Conservation (phyloP, 2,797 vertebrate genomes). For the Platalea minor region DNA sequence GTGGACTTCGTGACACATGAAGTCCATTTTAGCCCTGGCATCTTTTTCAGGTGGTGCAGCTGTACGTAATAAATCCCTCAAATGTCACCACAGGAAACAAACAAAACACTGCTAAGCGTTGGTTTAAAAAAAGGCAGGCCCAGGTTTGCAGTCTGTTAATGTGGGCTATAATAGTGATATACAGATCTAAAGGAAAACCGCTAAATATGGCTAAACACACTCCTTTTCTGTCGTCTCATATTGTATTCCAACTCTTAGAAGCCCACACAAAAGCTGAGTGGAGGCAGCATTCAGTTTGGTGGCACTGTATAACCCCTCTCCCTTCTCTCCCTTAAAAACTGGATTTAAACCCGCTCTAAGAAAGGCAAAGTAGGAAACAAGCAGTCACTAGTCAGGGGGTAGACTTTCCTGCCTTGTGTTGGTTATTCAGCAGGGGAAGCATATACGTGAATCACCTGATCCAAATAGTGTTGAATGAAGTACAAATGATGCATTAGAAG, state of each 20-base stretch:
- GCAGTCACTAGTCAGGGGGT: not conserved
- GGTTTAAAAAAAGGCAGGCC: not conserved
- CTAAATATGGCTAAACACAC: not conserved
- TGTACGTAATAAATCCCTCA: not conserved
- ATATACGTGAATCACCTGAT: not conserved
- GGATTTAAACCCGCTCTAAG: not conserved
- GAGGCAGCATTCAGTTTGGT: not conserved
- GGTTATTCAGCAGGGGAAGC: not conserved
- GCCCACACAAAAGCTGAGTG: not conserved
- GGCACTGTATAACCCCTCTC: not conserved
- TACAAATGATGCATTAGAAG: accelerated
- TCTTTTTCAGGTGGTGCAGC: not conserved
- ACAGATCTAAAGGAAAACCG: not conserved
- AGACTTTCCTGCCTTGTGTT: not conserved
- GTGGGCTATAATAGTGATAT: not conserved
- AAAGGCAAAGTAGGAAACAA: not conserved
- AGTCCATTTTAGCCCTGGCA: not conserved
- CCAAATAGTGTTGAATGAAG: not conserved
- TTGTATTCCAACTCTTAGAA: not conserved
- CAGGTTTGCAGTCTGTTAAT: not conserved
- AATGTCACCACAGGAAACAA: not conserved
- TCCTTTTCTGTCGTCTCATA: not conserved
- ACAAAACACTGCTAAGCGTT: not conserved
- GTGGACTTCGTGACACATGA: not conserved
- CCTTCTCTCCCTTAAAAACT: not conserved